A percentile compares a stretch with the other conserved stretches of the same genome.
phyloP scores from a whole-genome alignment of 2,888 invertebrate genomes.

The Amaurobius ferox region DNA sequence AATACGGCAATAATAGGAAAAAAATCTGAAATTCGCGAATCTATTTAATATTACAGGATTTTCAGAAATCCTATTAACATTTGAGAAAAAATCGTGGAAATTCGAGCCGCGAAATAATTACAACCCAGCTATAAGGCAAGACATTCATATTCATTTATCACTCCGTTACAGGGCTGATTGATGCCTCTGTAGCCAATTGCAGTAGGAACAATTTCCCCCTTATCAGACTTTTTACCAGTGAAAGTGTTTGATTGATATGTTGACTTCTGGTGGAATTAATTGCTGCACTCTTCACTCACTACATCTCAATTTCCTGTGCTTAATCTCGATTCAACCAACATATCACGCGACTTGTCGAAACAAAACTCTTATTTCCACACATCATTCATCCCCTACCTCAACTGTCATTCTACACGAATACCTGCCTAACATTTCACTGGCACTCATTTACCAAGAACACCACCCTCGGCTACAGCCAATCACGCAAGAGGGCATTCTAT shows the following conservation, averaged over 20 bases:
- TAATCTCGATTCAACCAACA: background rate
- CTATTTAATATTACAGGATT: no score
- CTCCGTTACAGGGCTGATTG: no score
- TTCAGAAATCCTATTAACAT: no score
- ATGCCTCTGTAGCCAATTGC: no score
- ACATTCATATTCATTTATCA: no score
- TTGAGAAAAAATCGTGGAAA: no score
- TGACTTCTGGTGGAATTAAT: background rate
- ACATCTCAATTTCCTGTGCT: background rate
- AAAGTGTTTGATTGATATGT: background rate
- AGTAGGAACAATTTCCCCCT: no score
- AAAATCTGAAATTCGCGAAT: no score
- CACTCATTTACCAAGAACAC: conserved; percentile 25
- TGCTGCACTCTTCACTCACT: background rate
- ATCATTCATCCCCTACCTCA: conserved; percentile 1
- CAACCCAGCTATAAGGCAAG: no score
- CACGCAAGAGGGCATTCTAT: conserved; percentile 19
- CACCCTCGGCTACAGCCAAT: conserved; percentile 3
- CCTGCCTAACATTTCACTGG: conserved; percentile 8
- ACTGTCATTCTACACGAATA: conserved; percentile 6
- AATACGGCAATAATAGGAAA: no score
- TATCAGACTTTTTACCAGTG: background rate
- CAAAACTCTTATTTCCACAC: conserved; percentile 10
- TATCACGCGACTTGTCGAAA: conserved; percentile 10
- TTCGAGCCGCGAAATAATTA: no score